Evolutionary conservation across 2,113 vertebrate genomes (phyloP).

Genomic region (Takifugu bimaculatus): DNA sequence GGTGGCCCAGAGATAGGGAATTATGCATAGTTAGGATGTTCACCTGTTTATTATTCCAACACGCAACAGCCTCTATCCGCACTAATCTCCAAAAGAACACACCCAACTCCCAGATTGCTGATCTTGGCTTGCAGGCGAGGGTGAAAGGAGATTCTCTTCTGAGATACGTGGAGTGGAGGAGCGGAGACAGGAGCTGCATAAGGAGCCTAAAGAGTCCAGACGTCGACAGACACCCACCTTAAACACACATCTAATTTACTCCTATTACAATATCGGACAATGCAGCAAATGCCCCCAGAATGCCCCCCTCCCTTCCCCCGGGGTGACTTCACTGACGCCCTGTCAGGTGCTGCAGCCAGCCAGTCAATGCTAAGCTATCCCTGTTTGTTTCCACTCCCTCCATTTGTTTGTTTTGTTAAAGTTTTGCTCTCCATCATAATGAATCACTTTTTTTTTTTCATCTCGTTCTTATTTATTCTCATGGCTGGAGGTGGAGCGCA

Average conservation of each 20-base stretch:
- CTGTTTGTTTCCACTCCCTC: slow-evolving; percentile 62
- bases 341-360: slow-evolving; percentile 46
- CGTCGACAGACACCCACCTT: not conserved
- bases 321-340: slow-evolving; percentile 24
- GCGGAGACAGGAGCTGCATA: slow-evolving; percentile 28
- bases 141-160: slow-evolving; percentile 72
- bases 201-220: not conserved
- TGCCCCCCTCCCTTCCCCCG: slow-evolving; percentile 4
- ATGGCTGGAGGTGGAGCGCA: slow-evolving; percentile 71
- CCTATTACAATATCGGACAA: too few species aligned
- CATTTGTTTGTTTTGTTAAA: slow-evolving; percentile 75
- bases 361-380: slow-evolving; percentile 48
- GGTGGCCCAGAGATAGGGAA: slow-evolving; percentile 64
- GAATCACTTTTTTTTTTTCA: slow-evolving; percentile 69
- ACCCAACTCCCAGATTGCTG: slow-evolving; percentile 71
- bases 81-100: slow-evolving; percentile 74
- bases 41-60: slow-evolving; percentile 75
- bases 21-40: slow-evolving; percentile 73
- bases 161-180: slow-evolving; percentile 64
- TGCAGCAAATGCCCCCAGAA: not conserved
- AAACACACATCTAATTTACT: too few species aligned
- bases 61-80: slow-evolving; percentile 66
- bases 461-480: slow-evolving; percentile 76
- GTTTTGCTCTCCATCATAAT: slow-evolving; percentile 74
- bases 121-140: slow-evolving; percentile 62